Base-by-base conservation (phyloP, 2,797 vertebrate species). In the Staurois parvus region DNA sequence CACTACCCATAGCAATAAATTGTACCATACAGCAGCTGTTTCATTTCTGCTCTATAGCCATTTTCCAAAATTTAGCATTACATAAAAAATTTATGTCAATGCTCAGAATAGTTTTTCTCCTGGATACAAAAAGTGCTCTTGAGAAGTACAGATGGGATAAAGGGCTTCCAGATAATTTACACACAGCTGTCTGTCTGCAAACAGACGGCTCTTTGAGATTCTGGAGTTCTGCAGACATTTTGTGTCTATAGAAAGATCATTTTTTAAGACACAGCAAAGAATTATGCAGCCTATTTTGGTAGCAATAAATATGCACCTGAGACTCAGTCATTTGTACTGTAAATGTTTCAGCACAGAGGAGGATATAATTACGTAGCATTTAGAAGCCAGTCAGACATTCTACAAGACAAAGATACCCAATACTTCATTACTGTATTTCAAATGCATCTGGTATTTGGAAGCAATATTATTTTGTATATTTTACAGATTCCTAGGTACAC, bases 171-270 rank as follows among this genome's bases (percentile, higher is more conserved):
- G 84, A 81, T 85, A 81, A 85, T 85, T 85, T 64, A 75, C 62
- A 85, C 64, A 6, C 42, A 67, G 40, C n/a, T 74, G 42, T 75
- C 10, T 48, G 72, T 72, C 75, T 72, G 73, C 70, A 81, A 79
- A 81, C 84, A 85, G 72, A 85, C 68, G 78, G 72, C 48, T 76
- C 78, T 85, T 85, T 85, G 78, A 81, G 72, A 85, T 85, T 70
- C 84, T 76, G 17, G 37, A 76, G 62, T 62, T 76, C 76, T 64
- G 40, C 40, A 79, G 52, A 85, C 76, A 66, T 73, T 73, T 73
- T 28, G 29, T 74, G 56, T 62, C 26, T n/a, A 26, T 40, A 37
- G n/a, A 64, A 75, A 82, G 34, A 52, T 59, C 21, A 37, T n/a
- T n/a, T 37, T 78, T 66, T 32, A 78, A 66, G 52, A 40, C 15